Conservation (phyloP, 2,797 vertebrate genomes). For the Trachops cirrhosus region DNA sequence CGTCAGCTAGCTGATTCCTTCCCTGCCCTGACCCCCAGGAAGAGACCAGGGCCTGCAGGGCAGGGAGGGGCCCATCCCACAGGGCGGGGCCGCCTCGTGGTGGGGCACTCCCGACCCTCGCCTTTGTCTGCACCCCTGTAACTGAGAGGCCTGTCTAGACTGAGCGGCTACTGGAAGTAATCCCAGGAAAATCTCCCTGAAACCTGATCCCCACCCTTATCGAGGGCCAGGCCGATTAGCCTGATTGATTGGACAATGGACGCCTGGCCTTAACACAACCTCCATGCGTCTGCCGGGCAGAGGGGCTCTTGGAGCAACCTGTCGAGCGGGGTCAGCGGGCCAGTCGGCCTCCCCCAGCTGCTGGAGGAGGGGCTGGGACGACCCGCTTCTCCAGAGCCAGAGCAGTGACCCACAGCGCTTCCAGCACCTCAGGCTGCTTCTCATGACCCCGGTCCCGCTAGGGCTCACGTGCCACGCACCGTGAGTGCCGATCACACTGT, state of each 20-base stretch:
- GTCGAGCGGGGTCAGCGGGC: slow-evolving; percentile 61
- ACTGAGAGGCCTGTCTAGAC: slow-evolving; percentile 97
- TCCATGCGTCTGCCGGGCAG: slow-evolving; percentile 71
- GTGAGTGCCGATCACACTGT: rapidly evolving
- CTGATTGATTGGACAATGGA: slow-evolving; percentile 87
- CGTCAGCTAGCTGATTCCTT: background rate
- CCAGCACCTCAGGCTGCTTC: background rate
- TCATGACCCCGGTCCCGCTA: rapidly evolving
- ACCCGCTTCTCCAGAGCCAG: background rate
- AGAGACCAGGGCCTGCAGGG: background rate
- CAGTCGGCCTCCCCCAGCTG: background rate
- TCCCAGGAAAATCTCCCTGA: slow-evolving; percentile 97
- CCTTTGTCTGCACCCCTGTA: slow-evolving; percentile 92
- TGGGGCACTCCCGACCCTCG: slow-evolving; percentile 81
- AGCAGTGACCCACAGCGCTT: too few species aligned
- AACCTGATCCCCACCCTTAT: slow-evolving; percentile 89
- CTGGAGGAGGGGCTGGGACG: background rate
- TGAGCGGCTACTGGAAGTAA: slow-evolving; percentile 95
- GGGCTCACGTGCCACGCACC: rapidly evolving
- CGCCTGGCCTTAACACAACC: slow-evolving; percentile 80
- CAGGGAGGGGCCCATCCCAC: slow-evolving; percentile 12
- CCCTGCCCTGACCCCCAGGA: background rate
- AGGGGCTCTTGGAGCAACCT: slow-evolving; percentile 61
- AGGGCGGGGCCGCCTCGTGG: slow-evolving; percentile 75
- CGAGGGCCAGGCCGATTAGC: slow-evolving; percentile 84